Percentiles rank a stretch among this genome's conserved stretches.
Evolutionary conservation across 2,113 vertebrate species (phyloP).

Genomic region (Harpagus bidentatus): DNA sequence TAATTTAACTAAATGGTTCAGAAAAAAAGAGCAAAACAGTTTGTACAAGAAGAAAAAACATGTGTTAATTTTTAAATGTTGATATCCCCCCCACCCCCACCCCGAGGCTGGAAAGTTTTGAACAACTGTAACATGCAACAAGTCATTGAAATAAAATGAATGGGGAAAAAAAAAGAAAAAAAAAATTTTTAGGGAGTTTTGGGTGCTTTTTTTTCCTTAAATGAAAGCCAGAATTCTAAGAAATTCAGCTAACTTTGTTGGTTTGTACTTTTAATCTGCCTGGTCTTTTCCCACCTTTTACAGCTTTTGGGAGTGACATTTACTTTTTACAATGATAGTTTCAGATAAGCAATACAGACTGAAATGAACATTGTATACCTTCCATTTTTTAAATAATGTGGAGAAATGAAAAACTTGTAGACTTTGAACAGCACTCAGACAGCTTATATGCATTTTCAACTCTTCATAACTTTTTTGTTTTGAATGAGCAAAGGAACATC

Average conservation of each 20-base stretch:
- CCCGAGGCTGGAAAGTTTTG: not conserved
- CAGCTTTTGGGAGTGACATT: not conserved
- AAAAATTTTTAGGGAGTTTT: not conserved
- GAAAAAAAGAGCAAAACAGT: not conserved
- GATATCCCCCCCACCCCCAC: not conserved
- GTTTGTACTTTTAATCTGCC: not conserved
- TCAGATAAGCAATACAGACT: not conserved
- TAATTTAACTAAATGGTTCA: not conserved
- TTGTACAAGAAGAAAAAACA: not conserved
- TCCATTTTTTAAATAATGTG: not conserved
- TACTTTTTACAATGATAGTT: not conserved
- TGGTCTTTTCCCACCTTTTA: not conserved
- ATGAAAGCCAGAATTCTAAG: not conserved
- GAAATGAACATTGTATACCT: not conserved
- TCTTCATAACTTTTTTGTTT: not conserved
- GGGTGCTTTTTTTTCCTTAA: not conserved
- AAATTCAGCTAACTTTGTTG: not conserved
- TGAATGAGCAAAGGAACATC: not conserved
- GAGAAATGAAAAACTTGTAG: not conserved
- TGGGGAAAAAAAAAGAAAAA: rapidly evolving
- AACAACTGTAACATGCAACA: not conserved
- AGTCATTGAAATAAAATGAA: not conserved
- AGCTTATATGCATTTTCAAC: not conserved
- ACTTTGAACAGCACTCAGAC: not conserved
- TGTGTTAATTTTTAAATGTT: not conserved